phyloP scores from a whole-genome alignment of 2,797 vertebrate genomes.

The Neomorphus geoffroyi region DNA sequence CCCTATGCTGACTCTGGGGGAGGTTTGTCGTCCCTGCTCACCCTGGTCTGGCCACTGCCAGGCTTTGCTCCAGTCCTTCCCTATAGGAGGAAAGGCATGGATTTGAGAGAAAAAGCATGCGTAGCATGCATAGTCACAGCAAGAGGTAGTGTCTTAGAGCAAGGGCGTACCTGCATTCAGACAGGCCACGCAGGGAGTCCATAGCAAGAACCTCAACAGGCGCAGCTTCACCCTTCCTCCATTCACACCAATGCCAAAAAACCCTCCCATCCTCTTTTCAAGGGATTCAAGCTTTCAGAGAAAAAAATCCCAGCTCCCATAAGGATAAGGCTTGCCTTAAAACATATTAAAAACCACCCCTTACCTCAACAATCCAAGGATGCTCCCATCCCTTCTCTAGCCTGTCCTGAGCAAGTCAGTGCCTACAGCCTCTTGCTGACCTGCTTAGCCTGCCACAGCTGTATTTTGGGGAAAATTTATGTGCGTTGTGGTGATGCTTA shows the following conservation, averaged over 20 bases:
- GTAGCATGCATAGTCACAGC: neutral
- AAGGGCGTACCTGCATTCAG: neutral
- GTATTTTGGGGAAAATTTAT: neutral
- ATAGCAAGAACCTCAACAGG: neutral
- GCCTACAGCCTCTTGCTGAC: neutral
- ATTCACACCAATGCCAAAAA: too few relatives aligned
- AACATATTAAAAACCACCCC: neutral
- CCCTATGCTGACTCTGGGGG: fast-evolving
- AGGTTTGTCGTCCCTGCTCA: neutral
- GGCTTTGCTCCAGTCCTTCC: neutral
- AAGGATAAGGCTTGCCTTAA: neutral
- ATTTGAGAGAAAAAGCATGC: neutral
- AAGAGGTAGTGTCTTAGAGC: neutral
- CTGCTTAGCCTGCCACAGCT: neutral
- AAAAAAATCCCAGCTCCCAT: neutral
- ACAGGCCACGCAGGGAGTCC: fast-evolving
- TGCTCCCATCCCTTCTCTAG: neutral
- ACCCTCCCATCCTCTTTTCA: neutral
- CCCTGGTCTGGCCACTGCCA: neutral
- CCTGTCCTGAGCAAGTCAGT: neutral
- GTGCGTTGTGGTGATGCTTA: neutral
- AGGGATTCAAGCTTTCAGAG: neutral
- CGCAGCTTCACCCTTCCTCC: neutral
- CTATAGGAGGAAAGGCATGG: fast-evolving
- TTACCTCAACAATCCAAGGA: neutral